Evolutionary conservation across 2,797 vertebrate species (phyloP), one percentile per base, ranked within the genome.

Genomic region (Pangasius macronema): DNA sequence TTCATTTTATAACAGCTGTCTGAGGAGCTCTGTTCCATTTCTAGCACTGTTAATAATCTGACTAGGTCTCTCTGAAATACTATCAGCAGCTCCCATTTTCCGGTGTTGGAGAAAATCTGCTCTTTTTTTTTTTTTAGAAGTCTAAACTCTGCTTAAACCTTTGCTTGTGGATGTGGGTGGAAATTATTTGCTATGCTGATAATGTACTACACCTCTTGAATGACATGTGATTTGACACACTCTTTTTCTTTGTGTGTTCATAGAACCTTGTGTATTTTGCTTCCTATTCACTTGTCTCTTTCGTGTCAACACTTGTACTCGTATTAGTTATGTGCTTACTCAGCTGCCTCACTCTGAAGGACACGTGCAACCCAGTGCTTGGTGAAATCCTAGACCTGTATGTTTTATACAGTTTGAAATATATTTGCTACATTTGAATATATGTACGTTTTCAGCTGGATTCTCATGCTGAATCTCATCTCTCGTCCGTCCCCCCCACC

Each of bases 1-100:
- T 89, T 86, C 79, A 82, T 89, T 85, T 85, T 75, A 89, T 83
- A 70, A 86, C 83, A 86, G 82, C 75, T 72, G 39, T 88, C 68
- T 55, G 57, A 59, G 70, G 82, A 82, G 82, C 42, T 39, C 33
- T 39, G 85, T 87, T 83, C 82, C 85, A 79, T 83, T 84, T 83
- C 59, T 36, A 76, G 27, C 8, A 22, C 61, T 11, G 39, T 73
- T 68, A 63, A 85, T 63, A 83, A 55, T 79, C 33, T 68, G 75
- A 84, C 65, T 68, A 30, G 46, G 59, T 89, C 55, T 77, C 87
- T 89, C 86, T 80, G 76, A 89, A 85, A 77, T 77, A 30, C 65
- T 57, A 70, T 89, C 53, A 67, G 55, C 83, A 70, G 49, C 30
- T 65, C 46, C 53, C 1, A 0, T 86, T 77, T 55, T 90, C 67